A percentile compares a stretch with the other conserved stretches of the same genome.
Conservation (phyloP, 2,888 invertebrate species). For the Penaeus monodon region DNA sequence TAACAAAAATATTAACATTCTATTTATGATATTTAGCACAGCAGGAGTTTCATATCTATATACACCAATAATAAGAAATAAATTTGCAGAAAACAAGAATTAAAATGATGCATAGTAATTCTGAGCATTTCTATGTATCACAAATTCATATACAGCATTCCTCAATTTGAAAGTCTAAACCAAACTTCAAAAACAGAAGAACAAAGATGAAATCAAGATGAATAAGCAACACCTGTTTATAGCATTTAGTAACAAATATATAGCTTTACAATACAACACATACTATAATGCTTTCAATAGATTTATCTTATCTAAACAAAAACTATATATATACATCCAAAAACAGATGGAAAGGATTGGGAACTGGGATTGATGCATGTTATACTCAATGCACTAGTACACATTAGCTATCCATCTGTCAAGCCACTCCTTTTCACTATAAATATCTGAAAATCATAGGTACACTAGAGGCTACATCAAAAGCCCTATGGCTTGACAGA, state of each 20-base stretch:
- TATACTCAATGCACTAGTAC: not conserved
- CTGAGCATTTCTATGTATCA: too few relatives aligned
- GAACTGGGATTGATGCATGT: slow-evolving; percentile 5
- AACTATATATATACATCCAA: not conserved
- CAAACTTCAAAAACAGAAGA: too few relatives aligned
- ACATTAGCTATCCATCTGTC: slow-evolving; percentile 1
- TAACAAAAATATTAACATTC: slow-evolving; percentile 38
- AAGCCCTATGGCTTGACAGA: slow-evolving; percentile 29
- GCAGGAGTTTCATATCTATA: too few relatives aligned
- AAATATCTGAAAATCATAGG: not conserved
- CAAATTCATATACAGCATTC: too few relatives aligned
- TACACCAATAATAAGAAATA: too few relatives aligned
- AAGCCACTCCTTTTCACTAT: not conserved
- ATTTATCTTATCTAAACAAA: not conserved
- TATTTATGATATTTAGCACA: slow-evolving; percentile 2
- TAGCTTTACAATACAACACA: too few relatives aligned
- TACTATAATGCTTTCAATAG: slow-evolving; percentile 1
- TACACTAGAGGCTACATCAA: not conserved
- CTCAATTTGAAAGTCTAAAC: too few relatives aligned
- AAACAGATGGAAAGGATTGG: not conserved
- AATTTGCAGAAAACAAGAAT: too few relatives aligned
- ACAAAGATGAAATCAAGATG: too few relatives aligned
- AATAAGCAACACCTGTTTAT: too few relatives aligned
- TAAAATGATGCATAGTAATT: too few relatives aligned
- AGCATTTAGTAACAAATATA: too few relatives aligned